Evolutionary conservation across 2,888 invertebrate species (phyloP).

Genomic region (Nasonovia ribisnigri): DNA sequence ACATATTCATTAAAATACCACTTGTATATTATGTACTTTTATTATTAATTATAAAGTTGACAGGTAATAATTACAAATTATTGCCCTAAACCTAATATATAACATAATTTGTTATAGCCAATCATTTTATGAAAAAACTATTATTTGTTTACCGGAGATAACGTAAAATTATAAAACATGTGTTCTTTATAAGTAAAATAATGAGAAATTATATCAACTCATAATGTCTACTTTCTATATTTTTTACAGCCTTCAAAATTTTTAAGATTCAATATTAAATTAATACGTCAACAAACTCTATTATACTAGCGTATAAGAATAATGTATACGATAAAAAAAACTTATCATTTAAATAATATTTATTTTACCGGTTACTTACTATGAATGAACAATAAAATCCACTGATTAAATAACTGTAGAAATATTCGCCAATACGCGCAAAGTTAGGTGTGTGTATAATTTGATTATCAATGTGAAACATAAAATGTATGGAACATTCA

Average conservation of each 20-base stretch:
- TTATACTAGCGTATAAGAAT: not conserved
- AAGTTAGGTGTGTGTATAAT: constrained; percentile 27
- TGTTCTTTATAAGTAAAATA: not conserved
- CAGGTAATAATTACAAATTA: not conserved
- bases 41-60: not conserved
- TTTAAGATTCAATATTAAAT: constrained; percentile 27
- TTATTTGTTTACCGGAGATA: not conserved
- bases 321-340: constrained; percentile 6
- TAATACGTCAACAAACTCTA: constrained; percentile 26
- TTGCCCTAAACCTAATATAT: not conserved
- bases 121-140: not conserved
- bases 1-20: not conserved
- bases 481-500: not conserved
- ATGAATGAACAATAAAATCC: constrained; percentile 41
- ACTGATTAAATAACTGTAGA: constrained; percentile 43
- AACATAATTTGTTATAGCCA: not conserved
- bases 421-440: not conserved
- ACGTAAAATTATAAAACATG: not conserved
- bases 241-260: not conserved
- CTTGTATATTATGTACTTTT: not conserved
- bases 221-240: constrained; percentile 15
- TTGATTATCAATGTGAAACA: not conserved
- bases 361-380: not conserved
- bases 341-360: not conserved
- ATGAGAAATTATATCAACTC: not conserved